Evolutionary conservation across 2,888 invertebrate species (phyloP), one percentile per base, ranked within the genome.

Genomic region (Agapetus fuscipes): DNA sequence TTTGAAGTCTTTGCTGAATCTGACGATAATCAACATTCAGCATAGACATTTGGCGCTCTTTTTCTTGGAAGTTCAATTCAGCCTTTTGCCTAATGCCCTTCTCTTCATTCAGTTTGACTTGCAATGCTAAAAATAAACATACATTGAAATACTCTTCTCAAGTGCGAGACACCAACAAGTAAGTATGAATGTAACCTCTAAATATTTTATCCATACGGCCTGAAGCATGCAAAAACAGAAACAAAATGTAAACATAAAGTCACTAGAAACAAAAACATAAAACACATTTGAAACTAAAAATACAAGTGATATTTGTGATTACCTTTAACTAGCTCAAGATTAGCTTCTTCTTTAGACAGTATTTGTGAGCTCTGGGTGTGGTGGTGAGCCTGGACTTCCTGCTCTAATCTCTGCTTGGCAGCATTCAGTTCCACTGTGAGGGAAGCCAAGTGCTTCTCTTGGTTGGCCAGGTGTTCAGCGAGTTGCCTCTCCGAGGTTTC

Each of bases 11-110:
- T 57, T 91, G 85, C 56, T 90, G 89, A 55, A 93, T 84, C 66
- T 94, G 94, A n/a, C 90, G 73, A 59, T 93, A 87, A 64, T 96
- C 96, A 2, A 96, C 91, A 13, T 86, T 85, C 20, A 95, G 71
- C 86, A 94, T 94, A 9, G 89, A 93, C 58, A 93, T 85, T 62
- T 93, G 90, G 1, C 95, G 75, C 59, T 96, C 95, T 54, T 89
- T 87, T 59, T 94, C 93, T 62, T 96, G 89, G 11, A 82, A 83
- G 43, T 80, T 76, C 31, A 86, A 72, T 58, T 96, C 95, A 0
- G 89, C 82, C 51, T 86, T 82, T 57, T 90, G 89, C 33, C 93
- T 73, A 3, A 83, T 81, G 37, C 76, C 74, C 58, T 90, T 91
- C 63, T 96, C 95, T 59, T 91, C 90, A 53, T 86, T 90, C 43